These are phyloP conservation scores for Alcis repandata DNA, from an alignment of 2,888 invertebrate genomes.

Conservation along the genomic window DNA sequence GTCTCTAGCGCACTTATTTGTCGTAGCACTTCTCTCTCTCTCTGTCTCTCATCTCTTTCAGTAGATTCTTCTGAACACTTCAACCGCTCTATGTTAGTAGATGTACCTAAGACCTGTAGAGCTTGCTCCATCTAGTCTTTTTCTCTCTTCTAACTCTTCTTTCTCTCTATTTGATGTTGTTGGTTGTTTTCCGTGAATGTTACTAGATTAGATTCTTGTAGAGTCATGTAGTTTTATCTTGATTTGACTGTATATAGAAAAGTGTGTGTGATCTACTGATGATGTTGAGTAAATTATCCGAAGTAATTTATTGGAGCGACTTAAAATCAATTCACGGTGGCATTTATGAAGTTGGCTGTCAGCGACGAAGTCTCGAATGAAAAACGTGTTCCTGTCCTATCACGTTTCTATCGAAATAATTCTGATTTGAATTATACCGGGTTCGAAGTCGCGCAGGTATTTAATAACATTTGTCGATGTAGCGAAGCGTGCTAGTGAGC, in stretches of 20 bases:
- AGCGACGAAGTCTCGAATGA: background rate
- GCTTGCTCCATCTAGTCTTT: constrained; percentile 41
- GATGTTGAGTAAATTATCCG: background rate
- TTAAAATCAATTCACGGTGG: background rate
- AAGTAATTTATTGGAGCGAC: background rate
- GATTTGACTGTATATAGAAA: constrained; percentile 28
- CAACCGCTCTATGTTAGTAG: constrained; percentile 42
- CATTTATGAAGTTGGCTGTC: constrained; percentile 26
- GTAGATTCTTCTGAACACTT: constrained; percentile 35
- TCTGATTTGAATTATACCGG: constrained; percentile 3
- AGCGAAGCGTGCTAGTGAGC: constrained; percentile 9
- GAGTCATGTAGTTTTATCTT: constrained; percentile 24
- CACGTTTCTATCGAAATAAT: constrained; percentile 15
- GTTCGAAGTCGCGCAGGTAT: constrained; percentile 4
- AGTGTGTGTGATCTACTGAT: constrained; percentile 16
- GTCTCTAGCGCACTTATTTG: constrained; percentile 43
- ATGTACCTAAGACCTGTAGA: constrained; percentile 40
- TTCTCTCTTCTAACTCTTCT: constrained; percentile 34
- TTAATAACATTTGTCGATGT: constrained; percentile 9
- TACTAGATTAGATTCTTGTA: constrained; percentile 33
- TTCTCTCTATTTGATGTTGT: constrained; percentile 41
- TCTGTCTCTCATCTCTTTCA: constrained; percentile 37
- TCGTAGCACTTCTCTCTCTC: constrained; percentile 32
- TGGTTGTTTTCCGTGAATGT: constrained; percentile 41
- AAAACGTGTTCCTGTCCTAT: background rate